Base-by-base conservation (phyloP, 2,888 invertebrate genomes). In the Ischnura elegans region DNA sequence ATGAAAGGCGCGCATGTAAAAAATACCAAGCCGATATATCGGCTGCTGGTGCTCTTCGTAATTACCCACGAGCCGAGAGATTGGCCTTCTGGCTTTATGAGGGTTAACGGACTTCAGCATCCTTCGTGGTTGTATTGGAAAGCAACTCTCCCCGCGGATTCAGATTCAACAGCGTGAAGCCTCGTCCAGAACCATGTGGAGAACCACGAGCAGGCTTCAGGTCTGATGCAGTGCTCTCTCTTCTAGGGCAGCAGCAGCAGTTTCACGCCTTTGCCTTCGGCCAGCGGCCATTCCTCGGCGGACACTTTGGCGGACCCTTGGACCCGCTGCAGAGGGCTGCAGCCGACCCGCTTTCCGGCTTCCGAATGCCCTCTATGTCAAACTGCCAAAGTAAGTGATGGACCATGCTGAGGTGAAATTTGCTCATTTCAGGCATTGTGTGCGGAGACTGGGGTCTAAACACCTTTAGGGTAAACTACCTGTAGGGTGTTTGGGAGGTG, bases 191-290 rank as follows among this genome's bases (percentile, higher is more conserved):
- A 21, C 36, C n/a, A 61, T 94, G 94, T 87, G 55, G n/a, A 36
- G 46, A 47, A 76, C 93, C 61, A 66, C 84, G 94, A 93, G 94
- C 94, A 94, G 94, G 94, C 93, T 94, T 94, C 94, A 94, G 94
- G 94, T 94, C 94, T 94, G 94, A 94, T 94, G 94, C 96, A 98
- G 98, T 98, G 98, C 97, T 98, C 96, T 98, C 98, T 96, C 97
- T 98, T 97, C 97, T 98, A 99, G 99, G 99, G 97, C 98, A 98
- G 96, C 99, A 99, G 96, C 98, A 99, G 96, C 98, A 98, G 97
- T 98, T 99, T 96, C 98, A 99, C 96, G 96, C 97, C 93, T 96
- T 97, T 95, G 97, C 97, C 93, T 98, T 99, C 96, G 98, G 98
- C 95, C 98, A 98, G 96, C 97, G 98, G 94, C 98, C 98, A 93